Evolutionary conservation across 2,797 vertebrate species (phyloP), one percentile per base, ranked within the genome.

Genomic region (Myoxocephalus aenaeus): DNA sequence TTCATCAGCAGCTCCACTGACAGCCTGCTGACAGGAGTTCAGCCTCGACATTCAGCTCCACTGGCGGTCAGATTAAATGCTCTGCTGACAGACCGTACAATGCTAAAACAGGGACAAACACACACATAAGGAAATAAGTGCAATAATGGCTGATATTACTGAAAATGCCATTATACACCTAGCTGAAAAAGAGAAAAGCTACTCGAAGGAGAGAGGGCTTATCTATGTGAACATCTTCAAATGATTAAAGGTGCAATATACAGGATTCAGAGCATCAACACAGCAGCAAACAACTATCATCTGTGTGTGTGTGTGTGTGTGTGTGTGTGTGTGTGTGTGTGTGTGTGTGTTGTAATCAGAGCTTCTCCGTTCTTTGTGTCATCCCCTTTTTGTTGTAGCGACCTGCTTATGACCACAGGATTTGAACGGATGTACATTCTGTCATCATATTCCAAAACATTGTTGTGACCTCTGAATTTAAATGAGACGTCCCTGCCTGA

Each of bases 1-100:
- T 80, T 82, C 69, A 86, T 81, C 80, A 79, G 82, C 87, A 66
- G 70, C 80, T 82, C 73, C 18, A 18, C 70, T 84, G 80, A 80
- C 84, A 83, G 81, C 61, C 46, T 51, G 64, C 68, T 84, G 70
- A 73, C 87, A 86, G 73, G 71, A 79, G 83, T 80, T 83, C 82
- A 82, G 68, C 70, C 64, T 81, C 25, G 58, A 65, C 73, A 63
- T 71, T 84, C 79, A 79, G 70, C 80, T 56, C 46, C 72, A n/a
- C 61, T 86, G 78, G 75, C 72, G 38, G 71, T 77, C 80, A 80
- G 75, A 75, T 84, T 56, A 81, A 78, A 76, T 67, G 71, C 71
- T 73, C 72, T 51, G 74, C 81, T 82, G 81, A 86, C 87, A 85
- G 79, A 86, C 29, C 34, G 36, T 2, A 36, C 32, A 1, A 3